Conservation (phyloP, 2,797 vertebrate genomes). For the Hoplostethus atlanticus region DNA sequence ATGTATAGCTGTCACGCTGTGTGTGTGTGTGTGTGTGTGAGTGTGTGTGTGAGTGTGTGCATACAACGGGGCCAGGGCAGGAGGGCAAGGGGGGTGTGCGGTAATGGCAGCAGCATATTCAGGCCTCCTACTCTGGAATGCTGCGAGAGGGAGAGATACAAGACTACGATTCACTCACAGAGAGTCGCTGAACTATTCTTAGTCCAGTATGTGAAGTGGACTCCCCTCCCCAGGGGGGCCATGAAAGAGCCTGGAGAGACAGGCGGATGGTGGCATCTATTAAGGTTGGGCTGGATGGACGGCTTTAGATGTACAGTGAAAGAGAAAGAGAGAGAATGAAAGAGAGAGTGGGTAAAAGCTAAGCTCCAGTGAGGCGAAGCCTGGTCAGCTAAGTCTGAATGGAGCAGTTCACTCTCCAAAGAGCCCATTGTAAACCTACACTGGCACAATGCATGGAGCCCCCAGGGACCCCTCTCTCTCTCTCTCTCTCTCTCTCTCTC, state of each 20-base stretch:
- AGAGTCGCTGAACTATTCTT: slow-evolving; percentile 79
- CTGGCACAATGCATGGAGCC: slow-evolving; percentile 73
- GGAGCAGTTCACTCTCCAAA: slow-evolving; percentile 73
- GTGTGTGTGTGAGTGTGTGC: slow-evolving; percentile 18
- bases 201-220: slow-evolving; percentile 79
- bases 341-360: slow-evolving; percentile 58
- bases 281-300: slow-evolving; percentile 51
- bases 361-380: slow-evolving; percentile 66
- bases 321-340: slow-evolving; percentile 13
- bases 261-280: slow-evolving; percentile 41
- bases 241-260: slow-evolving; percentile 47
- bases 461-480: slow-evolving; percentile 65
- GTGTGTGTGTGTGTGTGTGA: slow-evolving; percentile 20
- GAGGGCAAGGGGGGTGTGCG: slow-evolving; percentile 64
- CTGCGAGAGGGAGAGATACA: slow-evolving; percentile 74
- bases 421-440: slow-evolving; percentile 75
- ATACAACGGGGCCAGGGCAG: slow-evolving; percentile 45
- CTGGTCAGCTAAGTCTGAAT: slow-evolving; percentile 65
- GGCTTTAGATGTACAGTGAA: slow-evolving; percentile 39
- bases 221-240: slow-evolving; percentile 18
- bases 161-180: slow-evolving; percentile 74
- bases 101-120: slow-evolving; percentile 79
- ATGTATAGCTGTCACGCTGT: slow-evolving; percentile 38
- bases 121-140: slow-evolving; percentile 86
- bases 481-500: slow-evolving; percentile 30